Percentiles rank a stretch among this genome's conserved stretches.
Conservation (phyloP, 30 jellyfish, hydroid and myxozoan genomes). For the Hydractinia echinata region DNA sequence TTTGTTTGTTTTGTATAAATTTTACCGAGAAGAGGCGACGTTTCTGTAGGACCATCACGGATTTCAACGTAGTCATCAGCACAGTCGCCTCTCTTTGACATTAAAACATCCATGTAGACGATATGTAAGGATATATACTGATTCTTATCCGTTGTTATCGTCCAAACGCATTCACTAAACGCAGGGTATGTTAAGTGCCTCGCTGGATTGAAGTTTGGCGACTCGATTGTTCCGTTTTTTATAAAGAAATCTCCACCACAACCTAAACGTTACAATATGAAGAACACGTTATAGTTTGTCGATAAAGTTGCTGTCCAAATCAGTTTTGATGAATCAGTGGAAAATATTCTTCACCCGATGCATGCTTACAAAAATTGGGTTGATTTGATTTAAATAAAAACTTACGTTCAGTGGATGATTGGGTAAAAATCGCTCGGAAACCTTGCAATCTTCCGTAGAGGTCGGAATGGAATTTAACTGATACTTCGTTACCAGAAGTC, state of each 20-base stretch:
- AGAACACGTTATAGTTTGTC: too few relatives aligned
- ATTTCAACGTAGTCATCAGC: conserved; percentile 69
- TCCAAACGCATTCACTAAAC: conserved; percentile 74
- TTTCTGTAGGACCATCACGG: conserved; percentile 60
- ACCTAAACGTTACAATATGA: conserved; percentile 29
- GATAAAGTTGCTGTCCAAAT: too few relatives aligned
- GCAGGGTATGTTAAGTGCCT: conserved; percentile 85
- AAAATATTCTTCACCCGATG: too few relatives aligned
- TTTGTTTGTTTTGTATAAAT: too few relatives aligned
- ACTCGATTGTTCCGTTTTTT: conserved; percentile 60
- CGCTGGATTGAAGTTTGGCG: conserved; percentile 66
- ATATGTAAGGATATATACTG: conserved; percentile 52
- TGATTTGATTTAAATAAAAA: too few relatives aligned
- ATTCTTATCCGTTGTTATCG: conserved; percentile 53
- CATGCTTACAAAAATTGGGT: too few relatives aligned
- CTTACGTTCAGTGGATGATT: conserved; percentile 70
- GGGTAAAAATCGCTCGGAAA: conserved; percentile 71
- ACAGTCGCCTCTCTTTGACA: conserved; percentile 45
- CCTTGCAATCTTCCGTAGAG: conserved; percentile 71
- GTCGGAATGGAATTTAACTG: conserved; percentile 62
- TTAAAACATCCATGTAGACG: conserved; percentile 52
- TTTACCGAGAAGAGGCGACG: conserved; percentile 54
- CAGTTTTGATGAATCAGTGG: too few relatives aligned
- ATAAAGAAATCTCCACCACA: conserved; percentile 83
- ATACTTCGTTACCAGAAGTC: conserved; percentile 38